phyloP scores from a whole-genome alignment of 2,888 invertebrate species.

The Mycalesis mineus region DNA sequence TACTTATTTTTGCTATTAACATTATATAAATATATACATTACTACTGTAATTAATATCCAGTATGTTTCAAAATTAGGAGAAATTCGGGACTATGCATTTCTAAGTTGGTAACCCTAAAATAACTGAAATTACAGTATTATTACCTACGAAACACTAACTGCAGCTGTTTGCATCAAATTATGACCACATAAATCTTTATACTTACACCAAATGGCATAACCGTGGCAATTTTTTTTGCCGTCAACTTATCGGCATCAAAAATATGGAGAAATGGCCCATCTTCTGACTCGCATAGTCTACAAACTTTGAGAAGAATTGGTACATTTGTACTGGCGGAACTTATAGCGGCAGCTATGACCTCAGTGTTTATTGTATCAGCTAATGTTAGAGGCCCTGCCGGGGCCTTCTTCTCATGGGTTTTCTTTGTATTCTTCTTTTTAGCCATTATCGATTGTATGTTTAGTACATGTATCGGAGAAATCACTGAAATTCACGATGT shows the following conservation, averaged over 20 bases:
- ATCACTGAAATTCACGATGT: conserved; percentile 13
- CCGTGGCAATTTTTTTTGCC: conserved; percentile 64
- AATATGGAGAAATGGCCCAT: conserved; percentile 72
- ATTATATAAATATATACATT: too few species aligned
- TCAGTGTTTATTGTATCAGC: conserved; percentile 35
- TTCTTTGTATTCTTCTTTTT: conserved; percentile 23
- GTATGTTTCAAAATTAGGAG: background rate
- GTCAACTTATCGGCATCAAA: conserved; percentile 63
- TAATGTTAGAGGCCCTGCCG: conserved; percentile 32
- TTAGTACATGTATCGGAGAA: background rate
- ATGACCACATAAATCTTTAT: background rate
- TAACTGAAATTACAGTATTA: background rate
- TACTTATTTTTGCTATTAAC: too few species aligned
- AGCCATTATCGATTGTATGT: conserved; percentile 24
- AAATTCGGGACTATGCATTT: background rate
- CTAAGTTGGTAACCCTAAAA: background rate
- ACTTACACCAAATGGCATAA: conserved; percentile 70
- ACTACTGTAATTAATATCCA: background rate
- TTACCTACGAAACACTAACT: background rate
- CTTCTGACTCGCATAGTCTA: conserved; percentile 66
- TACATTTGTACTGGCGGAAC: conserved; percentile 40
- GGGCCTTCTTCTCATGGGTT: conserved; percentile 41
- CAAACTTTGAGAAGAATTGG: conserved; percentile 59
- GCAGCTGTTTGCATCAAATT: background rate
- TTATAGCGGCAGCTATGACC: conserved; percentile 44